Conservation (phyloP, 2,888 invertebrate species). For the Caenorhabditis japonica region DNA sequence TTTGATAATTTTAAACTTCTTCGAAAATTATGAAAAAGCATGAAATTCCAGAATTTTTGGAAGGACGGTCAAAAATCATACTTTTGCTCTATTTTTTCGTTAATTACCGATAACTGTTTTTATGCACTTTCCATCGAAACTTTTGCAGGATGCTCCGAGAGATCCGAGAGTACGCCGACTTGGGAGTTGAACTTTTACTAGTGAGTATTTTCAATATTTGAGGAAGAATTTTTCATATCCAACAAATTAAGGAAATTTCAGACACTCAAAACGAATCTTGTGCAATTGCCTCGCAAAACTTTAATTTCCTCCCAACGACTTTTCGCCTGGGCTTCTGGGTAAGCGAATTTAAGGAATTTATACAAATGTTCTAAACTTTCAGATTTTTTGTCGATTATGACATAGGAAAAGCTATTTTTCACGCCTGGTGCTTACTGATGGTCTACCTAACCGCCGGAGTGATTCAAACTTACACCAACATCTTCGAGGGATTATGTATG, state of each 20-base stretch:
- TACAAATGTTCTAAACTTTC: too few relatives aligned
- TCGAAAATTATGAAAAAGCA: too few relatives aligned
- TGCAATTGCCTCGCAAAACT: neutral
- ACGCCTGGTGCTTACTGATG: neutral
- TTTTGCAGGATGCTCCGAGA: constrained; percentile 15
- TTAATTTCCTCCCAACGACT: neutral
- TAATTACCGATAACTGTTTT: too few relatives aligned
- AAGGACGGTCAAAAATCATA: too few relatives aligned
- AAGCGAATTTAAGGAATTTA: neutral
- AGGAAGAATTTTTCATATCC: too few relatives aligned
- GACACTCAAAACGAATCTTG: neutral
- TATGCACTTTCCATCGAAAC: too few relatives aligned
- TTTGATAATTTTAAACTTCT: too few relatives aligned
- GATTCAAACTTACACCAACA: neutral
- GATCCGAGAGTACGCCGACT: constrained; percentile 7
- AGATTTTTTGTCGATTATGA: constrained; percentile 5
- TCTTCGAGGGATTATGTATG: neutral
- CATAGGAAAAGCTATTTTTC: neutral
- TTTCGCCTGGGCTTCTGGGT: constrained; percentile 2
- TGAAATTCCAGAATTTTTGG: too few relatives aligned
- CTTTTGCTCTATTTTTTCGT: too few relatives aligned
- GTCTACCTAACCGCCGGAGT: neutral
- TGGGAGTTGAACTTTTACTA: constrained; percentile 8
- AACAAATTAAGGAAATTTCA: neutral
- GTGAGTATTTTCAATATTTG: neutral